Evolutionary conservation across 2,888 invertebrate species (phyloP), one percentile per base, ranked within the genome.

Genomic region (Cheilosia urbana): DNA sequence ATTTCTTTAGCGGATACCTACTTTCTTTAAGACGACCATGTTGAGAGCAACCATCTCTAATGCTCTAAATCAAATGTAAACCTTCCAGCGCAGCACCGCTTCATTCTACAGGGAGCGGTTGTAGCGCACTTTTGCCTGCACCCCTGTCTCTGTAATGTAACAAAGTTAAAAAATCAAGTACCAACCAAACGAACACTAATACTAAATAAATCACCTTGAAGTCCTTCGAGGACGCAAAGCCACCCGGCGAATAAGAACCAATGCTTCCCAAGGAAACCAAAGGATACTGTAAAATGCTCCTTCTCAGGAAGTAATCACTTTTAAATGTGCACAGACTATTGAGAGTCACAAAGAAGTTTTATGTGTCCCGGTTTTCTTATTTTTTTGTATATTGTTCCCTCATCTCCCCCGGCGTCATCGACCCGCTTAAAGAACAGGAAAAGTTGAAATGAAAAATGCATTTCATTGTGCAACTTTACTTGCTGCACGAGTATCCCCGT

Each of bases 151-250:
- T 47, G 68, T 75, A 69, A 69, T 76, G 84, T 75, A 80, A 80
- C 80, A 71, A 84, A 84, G 80, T 84, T 84, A 55, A 84, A 27
- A 66, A 84, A 84, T 80, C 75, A 84, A 71, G 75, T 76, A 69
- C 58, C 58, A 71, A 75, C 68, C 58, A 69, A 78, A 83, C 68
- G 68, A 73, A 69, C 68, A 80, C 84, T 76, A 84, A 84, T 84
- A 80, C 75, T 60, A 76, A 84, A 84, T 84, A 84, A 84, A 84
- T 84, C 84, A 84, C 75, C 80, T 71, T 60, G 47, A 60, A 55
- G 65, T 84, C 65, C 58, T 75, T 60, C 13, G 65, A 66, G 69
- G 55, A 84, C 66, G 65, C 71, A 84, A 65, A 71, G 76, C 51
- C 53, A 60, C 15, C 4, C 19, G 15, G n/a, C n/a, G 69, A 71